Evolutionary conservation across 2,888 invertebrate species (phyloP), one percentile per base, ranked within the genome.

Genomic region (Orgyia antiqua): DNA sequence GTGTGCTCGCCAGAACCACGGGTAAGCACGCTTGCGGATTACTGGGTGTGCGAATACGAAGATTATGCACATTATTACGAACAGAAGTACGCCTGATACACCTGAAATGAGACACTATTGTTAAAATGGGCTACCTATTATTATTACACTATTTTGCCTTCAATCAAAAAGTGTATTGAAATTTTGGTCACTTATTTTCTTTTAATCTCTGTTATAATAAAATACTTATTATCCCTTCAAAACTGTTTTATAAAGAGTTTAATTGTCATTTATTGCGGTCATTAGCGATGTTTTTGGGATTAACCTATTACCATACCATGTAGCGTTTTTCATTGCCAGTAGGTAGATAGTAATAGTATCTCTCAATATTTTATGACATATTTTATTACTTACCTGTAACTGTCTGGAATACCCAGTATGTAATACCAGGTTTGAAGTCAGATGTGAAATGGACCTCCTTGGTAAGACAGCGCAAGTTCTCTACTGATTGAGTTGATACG

Each of bases 21-120:
- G 95, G 74, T 97, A 98, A 0, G 97, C 97, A 54, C 94, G 93
- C 70, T 96, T 95, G 26, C 98, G 89, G 39, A 98, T 94, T 2
- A 92, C 91, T 0, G 97, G 97, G 79, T 97, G 96, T 0, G 98
- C 97, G 68, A 98, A 98, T n/a, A 97, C 94, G 67, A 97, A 97
- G 51, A 98, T 98, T 31, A 97, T 93, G 67, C 95, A 94, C 94
- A 97, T 97, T 31, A 97, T 92, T 30, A 94, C 88, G 67, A 96
- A 97, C 0, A 98, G 87, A 1, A 95, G 63, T 1, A 98, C 94
- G 7, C 97, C 97, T 2, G 94, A 95, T 2, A 95, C 73, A 43
- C 97, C 96, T 94, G 66, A 1, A 24, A 3, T n/a, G n/a, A n/a
- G n/a, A n/a, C n/a, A n/a, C n/a, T n/a, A n/a, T n/a, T n/a, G n/a